Evolutionary conservation across 2,113 vertebrate genomes (phyloP), one percentile per base, ranked within the genome.

Genomic region (Hemibagrus wyckioides): DNA sequence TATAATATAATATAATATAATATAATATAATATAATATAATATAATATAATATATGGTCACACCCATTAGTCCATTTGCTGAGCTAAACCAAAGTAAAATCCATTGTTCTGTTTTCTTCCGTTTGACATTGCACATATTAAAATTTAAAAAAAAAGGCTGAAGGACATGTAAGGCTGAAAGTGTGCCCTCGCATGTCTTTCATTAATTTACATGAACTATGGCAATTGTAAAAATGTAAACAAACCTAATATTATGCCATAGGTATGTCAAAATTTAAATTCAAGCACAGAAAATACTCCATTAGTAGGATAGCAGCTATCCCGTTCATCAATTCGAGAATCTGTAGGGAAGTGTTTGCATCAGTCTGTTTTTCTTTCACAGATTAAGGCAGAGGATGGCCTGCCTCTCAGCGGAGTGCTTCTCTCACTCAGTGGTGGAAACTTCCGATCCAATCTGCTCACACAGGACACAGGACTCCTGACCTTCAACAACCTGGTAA

Each of bases 391-490:
- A 0, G 97, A 99, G 89, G 97, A 99, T 3, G 96, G 96, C 23
- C 94, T 96, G 79, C 95, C 98, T 23, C 96, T 99, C 15, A 96
- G 97, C 0, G 98, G 98, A 25, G 98, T 99, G 71, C 98, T 99
- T 14, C 69, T 99, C 67, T 99, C 98, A 76, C 97, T 99, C 87
- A 99, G 98, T 0, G 98, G 98, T 25, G 98, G 97, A 0, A 91
- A 97, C 85, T 99, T 99, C 85, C 97, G 98, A 10, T 99, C 98
- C 89, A 99, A 99, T 92, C 95, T 99, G 83, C 91, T 98, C 88
- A 99, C 98, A 0, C 98, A 99, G 91, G 98, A 99, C 75, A 97
- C 97, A 0, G 98, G 98, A 83, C 94, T 98, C 86, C 95, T 99
- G 87, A 98, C 97, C 0, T 99, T 99, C 50, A 97, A 97, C 88